These are phyloP conservation scores for Sebastes goodei DNA, from an alignment of 2,797 vertebrate genomes.

Conservation along the genomic window DNA sequence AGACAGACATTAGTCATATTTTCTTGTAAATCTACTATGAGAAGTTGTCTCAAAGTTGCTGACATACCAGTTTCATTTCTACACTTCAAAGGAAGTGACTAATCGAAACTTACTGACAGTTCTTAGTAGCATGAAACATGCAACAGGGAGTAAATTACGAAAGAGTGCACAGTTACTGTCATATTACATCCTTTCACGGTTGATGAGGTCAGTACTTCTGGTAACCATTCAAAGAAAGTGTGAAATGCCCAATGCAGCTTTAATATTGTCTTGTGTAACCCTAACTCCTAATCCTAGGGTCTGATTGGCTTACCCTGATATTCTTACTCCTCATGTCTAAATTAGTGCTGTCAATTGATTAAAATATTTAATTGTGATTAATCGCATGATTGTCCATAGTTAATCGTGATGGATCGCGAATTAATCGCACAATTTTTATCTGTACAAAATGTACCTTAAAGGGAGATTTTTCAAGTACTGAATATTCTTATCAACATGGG, in stretches of 20 bases:
- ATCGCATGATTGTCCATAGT: too few species aligned
- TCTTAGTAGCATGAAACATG: background rate
- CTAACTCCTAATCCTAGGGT: background rate
- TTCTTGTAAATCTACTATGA: background rate
- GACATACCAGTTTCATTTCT: background rate
- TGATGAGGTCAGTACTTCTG: background rate
- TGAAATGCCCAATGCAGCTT: background rate
- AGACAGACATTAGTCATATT: background rate
- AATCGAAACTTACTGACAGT: background rate
- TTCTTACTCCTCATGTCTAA: too few species aligned
- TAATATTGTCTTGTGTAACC: background rate
- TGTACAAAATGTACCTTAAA: too few species aligned
- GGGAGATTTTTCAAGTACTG: too few species aligned
- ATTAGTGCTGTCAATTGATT: too few species aligned
- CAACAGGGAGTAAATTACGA: background rate
- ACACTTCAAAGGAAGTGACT: slow-evolving; percentile 23
- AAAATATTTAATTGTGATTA: too few species aligned
- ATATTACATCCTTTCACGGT: background rate
- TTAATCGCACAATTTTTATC: too few species aligned
- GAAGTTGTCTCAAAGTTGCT: background rate
- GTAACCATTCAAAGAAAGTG: background rate
- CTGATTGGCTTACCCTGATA: background rate
- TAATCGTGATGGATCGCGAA: too few species aligned
- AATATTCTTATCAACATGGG: too few species aligned
- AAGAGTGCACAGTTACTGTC: background rate